Conservation (phyloP, 2,888 invertebrate genomes). For the Pandemis corylana region DNA sequence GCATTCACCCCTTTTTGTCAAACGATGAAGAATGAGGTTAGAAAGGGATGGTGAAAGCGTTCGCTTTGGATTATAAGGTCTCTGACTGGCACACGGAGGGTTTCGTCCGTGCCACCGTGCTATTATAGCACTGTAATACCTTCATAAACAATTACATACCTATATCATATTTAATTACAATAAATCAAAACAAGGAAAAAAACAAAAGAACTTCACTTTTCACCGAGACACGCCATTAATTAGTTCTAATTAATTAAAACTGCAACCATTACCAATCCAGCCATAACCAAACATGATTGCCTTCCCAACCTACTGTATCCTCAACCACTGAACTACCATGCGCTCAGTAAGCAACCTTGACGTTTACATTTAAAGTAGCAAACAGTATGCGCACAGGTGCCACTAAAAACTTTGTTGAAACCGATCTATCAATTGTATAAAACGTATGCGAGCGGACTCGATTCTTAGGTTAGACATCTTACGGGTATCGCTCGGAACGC, state of each 20-base stretch:
- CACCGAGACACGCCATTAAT: not conserved
- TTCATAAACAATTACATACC: no score
- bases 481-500: not conserved
- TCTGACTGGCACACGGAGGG: no score
- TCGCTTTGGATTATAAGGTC: no score
- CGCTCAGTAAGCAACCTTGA: not conserved
- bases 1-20: no score
- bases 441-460: not conserved
- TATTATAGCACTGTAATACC: no score
- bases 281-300: not conserved
- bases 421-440: not conserved
- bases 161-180: no score
- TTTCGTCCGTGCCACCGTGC: no score
- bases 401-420: not conserved
- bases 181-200: not conserved
- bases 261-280: not conserved
- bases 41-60: no score
- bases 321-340: not conserved
- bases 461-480: constrained; percentile 2
- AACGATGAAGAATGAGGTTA: no score
- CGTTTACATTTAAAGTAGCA: not conserved
- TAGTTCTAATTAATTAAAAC: not conserved
- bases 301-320: not conserved
- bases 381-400: not conserved
- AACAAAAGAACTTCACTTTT: not conserved